Base-by-base conservation (phyloP, 64 coral and sea anemone species). In the Catalaphyllia jardinei region DNA sequence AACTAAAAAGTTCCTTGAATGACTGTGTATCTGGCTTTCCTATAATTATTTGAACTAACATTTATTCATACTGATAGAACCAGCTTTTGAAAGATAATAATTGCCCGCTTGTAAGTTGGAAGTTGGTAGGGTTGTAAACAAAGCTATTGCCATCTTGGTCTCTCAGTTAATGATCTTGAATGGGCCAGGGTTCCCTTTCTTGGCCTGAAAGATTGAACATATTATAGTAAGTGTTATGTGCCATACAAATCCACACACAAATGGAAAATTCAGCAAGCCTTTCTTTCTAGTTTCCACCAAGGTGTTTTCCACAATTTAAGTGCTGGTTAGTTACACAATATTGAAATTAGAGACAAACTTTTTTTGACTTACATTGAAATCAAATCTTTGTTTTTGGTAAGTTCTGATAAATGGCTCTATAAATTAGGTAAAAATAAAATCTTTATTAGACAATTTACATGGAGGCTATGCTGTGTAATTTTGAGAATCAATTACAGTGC, bases 331-430 rank as follows among this genome's bases (percentile, higher is more conserved):
- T 46, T 46, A 46, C 42, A 46, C 4, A 46, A 46, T 46, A 46
- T 46, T 46, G 42, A 46, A 46, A 46, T 15, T 14, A 57, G 52
- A 55, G 52, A 55, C 52, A 55, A 55, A 55, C 52, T 55, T 55
- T 46, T 28, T 16, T 31, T 65, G 24, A 69, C 81, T 85, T 69
- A 85, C 81, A 85, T 85, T 85, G 69, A 24, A 72, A 67, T 89
- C 76, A 89, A 79, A 79, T 89, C 76, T 77, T 89, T 77, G 88
- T 89, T 89, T 89, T 89, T 57, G 74, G 29, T 64, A 89, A 77
- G 75, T 80, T 89, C 88, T 80, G 61, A 55, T 65, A 89, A 79
- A 89, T 16, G 16, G 88, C 42, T 39, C 88, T 89, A 76, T 12
- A 87, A 77, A 76, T 38, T 88, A 52, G 28, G n/a, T 24, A 46